A percentile compares a stretch with the other conserved stretches of the same genome.
These are phyloP conservation scores for Nestor notabilis DNA, from an alignment of 2,113 vertebrate genomes.

Conservation along the genomic window DNA sequence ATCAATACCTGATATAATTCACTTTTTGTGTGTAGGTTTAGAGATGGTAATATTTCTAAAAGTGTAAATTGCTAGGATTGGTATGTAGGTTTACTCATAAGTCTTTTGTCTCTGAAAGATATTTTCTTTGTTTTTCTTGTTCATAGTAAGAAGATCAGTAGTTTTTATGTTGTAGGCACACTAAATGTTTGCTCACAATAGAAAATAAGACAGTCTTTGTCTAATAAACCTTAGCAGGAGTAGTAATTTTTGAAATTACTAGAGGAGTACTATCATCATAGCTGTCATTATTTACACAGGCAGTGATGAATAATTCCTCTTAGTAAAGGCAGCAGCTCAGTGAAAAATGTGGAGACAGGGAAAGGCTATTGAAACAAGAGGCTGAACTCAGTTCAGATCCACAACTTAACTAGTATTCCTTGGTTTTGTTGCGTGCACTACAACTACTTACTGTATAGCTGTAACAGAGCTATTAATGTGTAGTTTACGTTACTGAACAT, in stretches of 20 bases:
- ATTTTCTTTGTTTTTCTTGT: neutral
- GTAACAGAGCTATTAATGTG: neutral
- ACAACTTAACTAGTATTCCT: neutral
- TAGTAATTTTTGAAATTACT: neutral
- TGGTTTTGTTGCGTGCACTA: neutral
- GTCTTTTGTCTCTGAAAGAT: neutral
- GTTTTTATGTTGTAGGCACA: neutral
- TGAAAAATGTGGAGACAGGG: neutral
- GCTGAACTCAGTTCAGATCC: neutral
- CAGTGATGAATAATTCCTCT: neutral
- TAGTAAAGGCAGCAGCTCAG: neutral
- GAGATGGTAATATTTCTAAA: neutral
- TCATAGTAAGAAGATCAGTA: neutral
- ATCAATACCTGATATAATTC: neutral
- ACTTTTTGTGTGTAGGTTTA: neutral
- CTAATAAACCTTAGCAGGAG: neutral
- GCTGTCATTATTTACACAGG: neutral
- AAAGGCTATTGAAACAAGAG: neutral
- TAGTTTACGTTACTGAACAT: neutral
- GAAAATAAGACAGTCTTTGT: neutral
- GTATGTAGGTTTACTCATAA: neutral
- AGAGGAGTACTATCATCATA: neutral
- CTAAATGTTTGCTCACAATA: neutral
- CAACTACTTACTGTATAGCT: neutral
- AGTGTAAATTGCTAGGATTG: neutral